Percentiles rank a stretch among this genome's conserved stretches.
phyloP scores from a whole-genome alignment of 2,888 invertebrate genomes.

The Oasisia sp. region DNA sequence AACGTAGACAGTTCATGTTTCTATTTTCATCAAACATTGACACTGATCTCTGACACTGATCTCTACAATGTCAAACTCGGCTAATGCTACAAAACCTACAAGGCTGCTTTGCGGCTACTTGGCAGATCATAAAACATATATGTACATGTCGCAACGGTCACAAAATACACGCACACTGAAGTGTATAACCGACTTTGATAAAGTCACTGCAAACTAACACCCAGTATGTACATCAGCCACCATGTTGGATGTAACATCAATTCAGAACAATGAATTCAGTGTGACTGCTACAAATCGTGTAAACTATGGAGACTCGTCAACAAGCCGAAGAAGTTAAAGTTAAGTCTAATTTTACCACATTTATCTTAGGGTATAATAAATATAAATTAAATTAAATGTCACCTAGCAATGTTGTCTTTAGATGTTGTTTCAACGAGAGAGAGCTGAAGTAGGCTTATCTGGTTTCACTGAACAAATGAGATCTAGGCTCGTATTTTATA shows the following conservation, averaged over 20 bases:
- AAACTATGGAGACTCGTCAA: not conserved
- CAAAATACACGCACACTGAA: not conserved
- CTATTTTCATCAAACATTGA: not conserved
- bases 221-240: not conserved
- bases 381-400: not conserved
- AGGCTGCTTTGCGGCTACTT: not conserved
- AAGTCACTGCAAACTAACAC: not conserved
- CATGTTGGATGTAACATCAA: not conserved
- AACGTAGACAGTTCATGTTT: not conserved
- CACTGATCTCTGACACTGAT: not conserved
- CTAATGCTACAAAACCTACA: not conserved
- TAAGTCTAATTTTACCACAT: not conserved
- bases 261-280: not conserved
- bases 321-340: not conserved
- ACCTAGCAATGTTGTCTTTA: not conserved
- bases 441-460: not conserved
- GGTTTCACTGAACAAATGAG: not conserved
- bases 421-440: not conserved
- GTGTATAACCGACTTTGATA: not conserved
- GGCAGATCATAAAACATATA: not conserved
- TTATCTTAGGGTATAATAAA: not conserved
- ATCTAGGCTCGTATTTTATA: not conserved
- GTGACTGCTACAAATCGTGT: not conserved
- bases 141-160: not conserved
- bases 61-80: not conserved